These are phyloP conservation scores for Tragelaphus imberbis DNA, from an alignment of 2,113 vertebrate genomes.

Conservation along the genomic window DNA sequence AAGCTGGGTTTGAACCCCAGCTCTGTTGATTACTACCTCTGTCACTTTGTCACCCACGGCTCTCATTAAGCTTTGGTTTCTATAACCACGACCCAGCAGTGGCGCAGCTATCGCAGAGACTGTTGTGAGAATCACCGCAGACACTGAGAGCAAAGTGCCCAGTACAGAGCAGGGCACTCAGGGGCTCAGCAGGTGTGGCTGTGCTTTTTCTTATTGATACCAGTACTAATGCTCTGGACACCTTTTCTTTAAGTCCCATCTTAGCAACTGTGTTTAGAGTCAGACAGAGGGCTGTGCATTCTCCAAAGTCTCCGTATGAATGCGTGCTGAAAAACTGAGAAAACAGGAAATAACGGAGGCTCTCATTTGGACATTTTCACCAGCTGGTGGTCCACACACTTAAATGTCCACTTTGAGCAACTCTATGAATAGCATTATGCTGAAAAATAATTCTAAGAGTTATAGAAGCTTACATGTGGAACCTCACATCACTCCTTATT, in stretches of 20 bases:
- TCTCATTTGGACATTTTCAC: slow-evolving; percentile 44
- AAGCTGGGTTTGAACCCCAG: not conserved
- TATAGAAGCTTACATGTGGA: slow-evolving; percentile 38
- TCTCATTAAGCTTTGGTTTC: not conserved
- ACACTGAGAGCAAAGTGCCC: fast-evolving
- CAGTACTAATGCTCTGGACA: not conserved
- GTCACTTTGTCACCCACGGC: not conserved
- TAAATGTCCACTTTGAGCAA: slow-evolving; percentile 69
- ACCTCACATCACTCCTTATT: slow-evolving; percentile 40
- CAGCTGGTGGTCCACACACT: slow-evolving; percentile 46
- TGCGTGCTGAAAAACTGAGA: not conserved
- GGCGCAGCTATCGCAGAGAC: no score
- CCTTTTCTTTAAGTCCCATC: not conserved
- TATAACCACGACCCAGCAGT: not conserved
- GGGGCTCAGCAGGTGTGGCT: fast-evolving
- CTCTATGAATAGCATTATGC: slow-evolving; percentile 62
- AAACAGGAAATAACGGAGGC: not conserved
- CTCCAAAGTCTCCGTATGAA: not conserved
- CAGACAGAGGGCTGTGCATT: not conserved
- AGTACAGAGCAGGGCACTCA: fast-evolving
- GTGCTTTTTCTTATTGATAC: not conserved
- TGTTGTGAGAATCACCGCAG: not conserved
- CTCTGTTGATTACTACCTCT: not conserved
- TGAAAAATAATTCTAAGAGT: slow-evolving; percentile 56
- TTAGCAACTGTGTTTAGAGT: not conserved